Conservation (phyloP, 2,113 vertebrate species). For the Vulpes vulpes region DNA sequence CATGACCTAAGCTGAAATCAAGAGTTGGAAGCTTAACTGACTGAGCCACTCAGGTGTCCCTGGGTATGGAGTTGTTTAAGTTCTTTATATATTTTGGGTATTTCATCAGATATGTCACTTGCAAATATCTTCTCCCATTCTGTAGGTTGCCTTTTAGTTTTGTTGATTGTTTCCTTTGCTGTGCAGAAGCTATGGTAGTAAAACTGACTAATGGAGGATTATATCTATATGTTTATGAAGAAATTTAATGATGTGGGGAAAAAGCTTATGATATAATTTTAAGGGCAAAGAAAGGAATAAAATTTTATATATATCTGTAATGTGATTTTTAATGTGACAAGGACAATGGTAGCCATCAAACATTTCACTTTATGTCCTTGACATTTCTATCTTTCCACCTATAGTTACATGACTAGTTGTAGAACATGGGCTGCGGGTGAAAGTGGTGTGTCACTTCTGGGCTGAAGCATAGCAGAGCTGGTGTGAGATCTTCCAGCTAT, state of each 20-base stretch:
- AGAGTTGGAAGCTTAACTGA: too few relatives aligned
- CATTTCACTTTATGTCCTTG: background rate
- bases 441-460: background rate
- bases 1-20: too few relatives aligned
- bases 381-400: background rate
- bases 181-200: background rate
- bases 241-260: background rate
- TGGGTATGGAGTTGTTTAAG: background rate
- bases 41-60: too few relatives aligned
- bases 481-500: background rate
- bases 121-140: background rate
- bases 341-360: background rate
- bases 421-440: background rate
- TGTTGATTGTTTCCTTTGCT: background rate
- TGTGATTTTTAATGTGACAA: slow-evolving; percentile 11
- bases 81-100: background rate
- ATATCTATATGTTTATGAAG: background rate
- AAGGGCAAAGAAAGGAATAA: slow-evolving; percentile 18
- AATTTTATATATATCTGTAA: background rate
- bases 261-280: slow-evolving; percentile 10
- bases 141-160: background rate
- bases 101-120: background rate
- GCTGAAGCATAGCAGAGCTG: background rate
- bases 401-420: background rate
- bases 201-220: background rate